These are phyloP conservation scores for Archivesica marissinica DNA, from an alignment of 1,140 invertebrate genomes.

Conservation along the genomic window DNA sequence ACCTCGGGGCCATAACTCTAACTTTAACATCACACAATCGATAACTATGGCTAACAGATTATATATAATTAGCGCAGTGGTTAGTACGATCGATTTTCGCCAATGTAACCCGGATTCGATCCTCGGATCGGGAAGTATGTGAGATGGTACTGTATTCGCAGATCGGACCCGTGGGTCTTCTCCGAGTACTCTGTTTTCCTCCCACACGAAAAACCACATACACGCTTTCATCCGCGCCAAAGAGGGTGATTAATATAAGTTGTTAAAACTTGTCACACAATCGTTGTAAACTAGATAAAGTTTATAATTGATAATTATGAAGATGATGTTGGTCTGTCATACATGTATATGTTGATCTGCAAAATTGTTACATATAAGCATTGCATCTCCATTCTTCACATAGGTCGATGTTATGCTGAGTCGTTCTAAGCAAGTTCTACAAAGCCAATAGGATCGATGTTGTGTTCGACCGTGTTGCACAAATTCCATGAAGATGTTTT, in stretches of 20 bases:
- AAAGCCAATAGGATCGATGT: not conserved
- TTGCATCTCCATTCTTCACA: not conserved
- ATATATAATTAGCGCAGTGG: too few species aligned
- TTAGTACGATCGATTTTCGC: too few species aligned
- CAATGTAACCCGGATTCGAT: too few species aligned
- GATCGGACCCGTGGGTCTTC: too few species aligned
- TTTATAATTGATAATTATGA: not conserved
- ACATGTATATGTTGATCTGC: too few species aligned
- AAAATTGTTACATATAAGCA: too few species aligned
- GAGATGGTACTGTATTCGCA: too few species aligned
- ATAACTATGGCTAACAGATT: too few species aligned
- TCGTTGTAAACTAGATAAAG: not conserved
- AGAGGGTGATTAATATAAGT: not conserved
- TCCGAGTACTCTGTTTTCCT: too few species aligned
- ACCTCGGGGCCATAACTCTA: too few species aligned
- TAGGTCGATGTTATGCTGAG: slow-evolving; percentile 1
- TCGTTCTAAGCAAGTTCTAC: not conserved
- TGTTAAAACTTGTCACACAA: not conserved
- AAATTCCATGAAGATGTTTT: not conserved
- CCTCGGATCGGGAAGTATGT: too few species aligned
- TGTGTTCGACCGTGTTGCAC: not conserved
- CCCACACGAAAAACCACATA: not conserved
- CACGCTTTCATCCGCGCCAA: not conserved
- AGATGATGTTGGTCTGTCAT: not conserved
- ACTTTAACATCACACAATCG: too few species aligned